A percentile compares a stretch with the other conserved stretches of the same genome.
These are phyloP conservation scores for Drosophila rellima DNA, from an alignment of 2,888 invertebrate species.

Conservation along the genomic window DNA sequence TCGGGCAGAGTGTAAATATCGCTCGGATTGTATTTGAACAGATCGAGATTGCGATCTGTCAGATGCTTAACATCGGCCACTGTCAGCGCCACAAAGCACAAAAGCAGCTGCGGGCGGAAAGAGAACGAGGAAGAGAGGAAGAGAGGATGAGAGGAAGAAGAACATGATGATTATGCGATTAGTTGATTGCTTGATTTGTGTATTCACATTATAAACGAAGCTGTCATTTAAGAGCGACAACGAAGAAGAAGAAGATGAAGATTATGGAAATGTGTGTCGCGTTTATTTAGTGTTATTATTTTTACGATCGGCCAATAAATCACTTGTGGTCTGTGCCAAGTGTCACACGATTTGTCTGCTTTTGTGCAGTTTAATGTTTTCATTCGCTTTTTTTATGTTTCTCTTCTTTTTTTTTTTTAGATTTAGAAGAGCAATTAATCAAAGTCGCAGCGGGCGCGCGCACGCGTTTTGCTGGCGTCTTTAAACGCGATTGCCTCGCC, in stretches of 20 bases:
- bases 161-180: constrained; percentile 26
- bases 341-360: constrained; percentile 38
- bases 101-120: constrained; percentile 57
- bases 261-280: constrained; percentile 41
- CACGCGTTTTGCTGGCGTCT: constrained; percentile 61
- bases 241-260: not conserved
- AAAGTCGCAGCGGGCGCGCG: constrained; percentile 42
- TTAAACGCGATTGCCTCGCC: constrained; percentile 35
- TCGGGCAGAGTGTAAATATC: constrained; percentile 84
- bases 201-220: constrained; percentile 40
- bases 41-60: constrained; percentile 80
- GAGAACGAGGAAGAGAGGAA: not conserved
- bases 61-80: constrained; percentile 81
- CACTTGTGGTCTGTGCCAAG: constrained; percentile 42
- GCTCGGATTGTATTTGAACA: constrained; percentile 84
- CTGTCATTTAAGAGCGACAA: constrained; percentile 44
- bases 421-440: constrained; percentile 61
- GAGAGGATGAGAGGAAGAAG: not conserved
- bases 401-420: not conserved
- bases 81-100: constrained; percentile 74
- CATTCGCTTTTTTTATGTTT: constrained; percentile 21
- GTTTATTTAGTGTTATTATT: constrained; percentile 32
- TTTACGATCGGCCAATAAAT: constrained; percentile 51
- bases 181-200: constrained; percentile 40
- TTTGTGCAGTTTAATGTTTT: constrained; percentile 40